phyloP scores from a whole-genome alignment of 2,888 invertebrate genomes.

The Vandiemenella viatica region DNA sequence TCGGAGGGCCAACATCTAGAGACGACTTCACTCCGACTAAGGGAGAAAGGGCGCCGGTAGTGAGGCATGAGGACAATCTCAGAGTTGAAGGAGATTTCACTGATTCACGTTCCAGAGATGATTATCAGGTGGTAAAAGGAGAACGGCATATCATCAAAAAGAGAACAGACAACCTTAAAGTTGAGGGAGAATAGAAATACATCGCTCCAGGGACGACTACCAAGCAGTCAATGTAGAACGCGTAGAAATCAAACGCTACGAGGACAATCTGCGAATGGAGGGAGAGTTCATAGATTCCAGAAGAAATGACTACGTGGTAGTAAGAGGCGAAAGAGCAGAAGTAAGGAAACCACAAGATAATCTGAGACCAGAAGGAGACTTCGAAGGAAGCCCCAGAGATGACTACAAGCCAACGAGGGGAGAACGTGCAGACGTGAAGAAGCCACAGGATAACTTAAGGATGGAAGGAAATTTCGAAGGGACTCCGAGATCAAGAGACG shows the following conservation, averaged over 20 bases:
- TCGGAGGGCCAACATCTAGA: conserved; percentile 21
- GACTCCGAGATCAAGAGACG: conserved; percentile 26
- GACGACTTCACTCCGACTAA: conserved; percentile 30
- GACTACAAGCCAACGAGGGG: conserved; percentile 37
- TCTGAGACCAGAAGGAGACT: conserved; percentile 31
- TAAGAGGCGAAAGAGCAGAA: conserved; percentile 24
- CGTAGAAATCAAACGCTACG: no score
- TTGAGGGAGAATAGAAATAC: no score
- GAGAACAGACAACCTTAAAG: no score
- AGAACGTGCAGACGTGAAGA: conserved; percentile 19
- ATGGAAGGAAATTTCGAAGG: conserved; percentile 32
- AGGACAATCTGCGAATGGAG: conserved; percentile 34
- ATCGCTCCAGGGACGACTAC: no score
- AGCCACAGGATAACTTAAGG: conserved; percentile 24
- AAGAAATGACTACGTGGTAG: conserved; percentile 26
- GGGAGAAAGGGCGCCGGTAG: conserved; percentile 19
- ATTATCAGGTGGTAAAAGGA: conserved; percentile 26
- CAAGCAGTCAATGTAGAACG: no score
- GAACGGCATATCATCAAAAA: no score
- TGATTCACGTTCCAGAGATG: conserved; percentile 23
- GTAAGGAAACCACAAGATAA: conserved; percentile 22
- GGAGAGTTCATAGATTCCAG: conserved; percentile 34
- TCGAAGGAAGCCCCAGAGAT: conserved; percentile 29
- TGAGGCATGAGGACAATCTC: conserved; percentile 31
- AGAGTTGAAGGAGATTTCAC: conserved; percentile 35